Base-by-base conservation (phyloP, 2,113 vertebrate genomes). In the Myanophis thanlyinensis region DNA sequence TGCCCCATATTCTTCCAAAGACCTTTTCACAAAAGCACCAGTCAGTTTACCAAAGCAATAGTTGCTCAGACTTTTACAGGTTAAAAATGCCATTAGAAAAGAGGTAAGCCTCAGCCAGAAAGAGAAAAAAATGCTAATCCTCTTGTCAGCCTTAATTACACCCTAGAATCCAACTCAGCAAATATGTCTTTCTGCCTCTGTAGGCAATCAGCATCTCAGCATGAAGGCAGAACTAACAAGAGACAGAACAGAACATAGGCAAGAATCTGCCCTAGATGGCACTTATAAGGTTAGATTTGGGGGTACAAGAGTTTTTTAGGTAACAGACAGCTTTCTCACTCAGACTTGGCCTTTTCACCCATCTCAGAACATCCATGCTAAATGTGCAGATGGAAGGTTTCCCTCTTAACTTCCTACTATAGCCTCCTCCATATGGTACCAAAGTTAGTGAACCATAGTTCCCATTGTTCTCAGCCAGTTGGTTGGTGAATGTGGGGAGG, bases 181-280 rank as follows among this genome's bases (percentile, higher is more conserved):
- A 88, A 87, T 80, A 52, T 87, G 84, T 87, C 88, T 86, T 90
- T 90, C 80, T 22, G 52, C 47, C 47, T 40, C 40, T 87, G 85
- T 9, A 62, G 88, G 80, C 88, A 44, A 90, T 93, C 53, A 92
- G 91, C 47, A 87, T 88, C 54, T 67, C 91, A 87, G 54, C 91
- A 84, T 84, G 87, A 40, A 89, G 85, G 56, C 89, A 90, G 48
- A 67, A 27, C 3, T 47, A 23, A 73, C 10, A 18, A 27, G 84
- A 87, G 47, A 49, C 47, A 18, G 59, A 44, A 35, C 46, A 46
- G 25, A 23, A 23, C 49, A 54, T 51, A 54, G 91, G 49, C 49
- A 89, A 44, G 40, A n/a, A 92, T n/a, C 51, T 47, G 46, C 35
- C 87, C 47, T 27, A 9, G 20, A 4, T 48, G 51, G 40, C 25